Conservation (phyloP, 1,140 invertebrate genomes). For the Drusus annulatus region DNA sequence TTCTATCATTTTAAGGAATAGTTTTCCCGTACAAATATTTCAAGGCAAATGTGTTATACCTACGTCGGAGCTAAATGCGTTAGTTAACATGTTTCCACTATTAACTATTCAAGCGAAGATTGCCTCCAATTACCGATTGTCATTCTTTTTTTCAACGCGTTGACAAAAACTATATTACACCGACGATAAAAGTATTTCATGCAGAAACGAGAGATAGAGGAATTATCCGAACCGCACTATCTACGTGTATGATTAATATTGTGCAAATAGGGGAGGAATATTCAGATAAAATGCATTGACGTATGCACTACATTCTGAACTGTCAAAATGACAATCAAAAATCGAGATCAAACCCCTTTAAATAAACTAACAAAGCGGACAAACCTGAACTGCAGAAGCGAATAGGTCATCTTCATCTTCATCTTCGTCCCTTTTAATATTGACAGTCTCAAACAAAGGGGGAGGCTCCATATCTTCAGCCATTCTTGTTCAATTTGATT, state of each 20-base stretch:
- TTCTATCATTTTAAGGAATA: too few relatives aligned
- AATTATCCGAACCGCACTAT: too few relatives aligned
- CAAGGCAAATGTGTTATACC: too few relatives aligned
- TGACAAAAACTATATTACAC: too few relatives aligned
- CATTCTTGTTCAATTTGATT: slow-evolving; percentile 49
- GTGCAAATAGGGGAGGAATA: slow-evolving; percentile 36
- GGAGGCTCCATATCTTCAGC: slow-evolving; percentile 49
- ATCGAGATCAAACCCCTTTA: neutral
- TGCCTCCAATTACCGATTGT: too few relatives aligned
- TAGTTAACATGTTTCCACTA: too few relatives aligned
- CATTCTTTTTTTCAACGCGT: too few relatives aligned
- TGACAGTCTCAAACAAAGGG: slow-evolving; percentile 80
- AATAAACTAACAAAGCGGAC: slow-evolving; percentile 60
- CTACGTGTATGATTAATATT: too few relatives aligned
- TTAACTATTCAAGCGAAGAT: neutral
- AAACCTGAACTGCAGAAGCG: slow-evolving; percentile 84
- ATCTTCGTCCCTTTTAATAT: slow-evolving; percentile 76
- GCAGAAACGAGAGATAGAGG: too few relatives aligned
- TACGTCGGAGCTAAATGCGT: too few relatives aligned
- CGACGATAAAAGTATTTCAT: too few relatives aligned
- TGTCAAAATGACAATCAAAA: slow-evolving; percentile 46
- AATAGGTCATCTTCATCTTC: slow-evolving; percentile 86
- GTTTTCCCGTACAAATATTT: too few relatives aligned
- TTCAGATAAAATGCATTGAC: slow-evolving; percentile 48
- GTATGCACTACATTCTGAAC: slow-evolving; percentile 46